These are phyloP conservation scores for Ameiurus melas DNA, from an alignment of 2,113 vertebrate species.

Conservation along the genomic window DNA sequence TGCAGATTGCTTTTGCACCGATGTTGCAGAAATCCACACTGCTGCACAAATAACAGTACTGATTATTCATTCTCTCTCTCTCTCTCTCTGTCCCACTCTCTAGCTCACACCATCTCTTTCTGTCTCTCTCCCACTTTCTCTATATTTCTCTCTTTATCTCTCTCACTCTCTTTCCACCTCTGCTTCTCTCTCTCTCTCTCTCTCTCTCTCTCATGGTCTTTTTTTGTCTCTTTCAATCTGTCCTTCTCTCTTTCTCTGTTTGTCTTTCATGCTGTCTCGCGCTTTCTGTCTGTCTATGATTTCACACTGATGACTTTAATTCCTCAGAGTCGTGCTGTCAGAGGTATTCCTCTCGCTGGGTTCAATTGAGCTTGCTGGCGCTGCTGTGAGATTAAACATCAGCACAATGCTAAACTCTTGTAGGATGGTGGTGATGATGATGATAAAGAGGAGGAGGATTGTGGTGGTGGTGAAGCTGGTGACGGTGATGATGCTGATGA, in stretches of 20 bases:
- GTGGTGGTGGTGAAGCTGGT: no score
- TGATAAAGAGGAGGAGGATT: no score
- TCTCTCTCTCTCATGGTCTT: neutral
- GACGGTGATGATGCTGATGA: no score
- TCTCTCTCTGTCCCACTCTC: neutral
- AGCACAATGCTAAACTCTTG: neutral
- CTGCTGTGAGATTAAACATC: neutral
- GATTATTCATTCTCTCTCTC: neutral
- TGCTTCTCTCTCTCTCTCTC: neutral
- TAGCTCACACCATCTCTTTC: neutral
- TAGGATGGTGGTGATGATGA: neutral
- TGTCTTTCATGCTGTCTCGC: neutral
- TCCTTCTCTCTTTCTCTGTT: neutral
- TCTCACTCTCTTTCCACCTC: neutral
- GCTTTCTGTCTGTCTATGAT: neutral
- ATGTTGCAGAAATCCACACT: slow-evolving; percentile 22
- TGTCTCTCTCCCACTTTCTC: neutral
- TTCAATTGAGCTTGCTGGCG: neutral
- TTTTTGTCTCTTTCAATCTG: neutral
- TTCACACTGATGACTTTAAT: neutral
- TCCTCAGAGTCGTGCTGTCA: no score
- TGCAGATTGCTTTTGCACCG: slow-evolving; percentile 10
- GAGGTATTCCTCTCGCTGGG: neutral
- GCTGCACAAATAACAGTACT: neutral
- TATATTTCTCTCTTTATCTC: neutral